These are phyloP conservation scores for Conchocele bisecta DNA, from an alignment of 2,888 invertebrate species.

Conservation along the genomic window DNA sequence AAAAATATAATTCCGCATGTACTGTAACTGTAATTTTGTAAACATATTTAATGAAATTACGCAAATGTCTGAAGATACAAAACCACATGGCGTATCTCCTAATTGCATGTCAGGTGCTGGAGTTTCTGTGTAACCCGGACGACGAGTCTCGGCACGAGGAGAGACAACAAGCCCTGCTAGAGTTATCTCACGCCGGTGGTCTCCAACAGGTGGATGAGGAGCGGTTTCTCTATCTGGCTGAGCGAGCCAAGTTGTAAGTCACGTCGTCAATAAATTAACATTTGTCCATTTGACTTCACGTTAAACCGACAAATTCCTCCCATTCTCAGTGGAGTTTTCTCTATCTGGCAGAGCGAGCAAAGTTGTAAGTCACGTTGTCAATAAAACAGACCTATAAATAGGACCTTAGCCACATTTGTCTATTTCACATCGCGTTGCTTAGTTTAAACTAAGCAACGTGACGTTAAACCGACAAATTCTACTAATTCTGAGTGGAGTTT, in stretches of 20 bases:
- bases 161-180: slow-evolving; percentile 89
- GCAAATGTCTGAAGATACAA: too few species aligned
- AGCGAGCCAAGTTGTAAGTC: slow-evolving; percentile 87
- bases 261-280: too few species aligned
- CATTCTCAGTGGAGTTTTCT: slow-evolving; percentile 86
- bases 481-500: slow-evolving; percentile 86
- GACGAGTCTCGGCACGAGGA: slow-evolving; percentile 85
- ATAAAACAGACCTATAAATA: too few species aligned
- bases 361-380: slow-evolving; percentile 87
- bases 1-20: not conserved
- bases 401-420: too few species aligned
- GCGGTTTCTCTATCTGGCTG: slow-evolving; percentile 86
- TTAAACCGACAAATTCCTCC: too few species aligned
- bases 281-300: too few species aligned
- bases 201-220: slow-evolving; percentile 86
- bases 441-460: too few species aligned
- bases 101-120: slow-evolving; percentile 83
- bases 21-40: too few species aligned
- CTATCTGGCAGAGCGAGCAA: slow-evolving; percentile 86
- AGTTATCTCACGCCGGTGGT: slow-evolving; percentile 86
- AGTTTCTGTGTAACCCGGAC: slow-evolving; percentile 83
- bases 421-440: too few species aligned
- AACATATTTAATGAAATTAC: too few species aligned
- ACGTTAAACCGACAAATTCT: too few species aligned
- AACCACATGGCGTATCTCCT: too few species aligned